phyloP scores from a whole-genome alignment of 2,888 invertebrate species.

The Drosophila meridiana region DNA sequence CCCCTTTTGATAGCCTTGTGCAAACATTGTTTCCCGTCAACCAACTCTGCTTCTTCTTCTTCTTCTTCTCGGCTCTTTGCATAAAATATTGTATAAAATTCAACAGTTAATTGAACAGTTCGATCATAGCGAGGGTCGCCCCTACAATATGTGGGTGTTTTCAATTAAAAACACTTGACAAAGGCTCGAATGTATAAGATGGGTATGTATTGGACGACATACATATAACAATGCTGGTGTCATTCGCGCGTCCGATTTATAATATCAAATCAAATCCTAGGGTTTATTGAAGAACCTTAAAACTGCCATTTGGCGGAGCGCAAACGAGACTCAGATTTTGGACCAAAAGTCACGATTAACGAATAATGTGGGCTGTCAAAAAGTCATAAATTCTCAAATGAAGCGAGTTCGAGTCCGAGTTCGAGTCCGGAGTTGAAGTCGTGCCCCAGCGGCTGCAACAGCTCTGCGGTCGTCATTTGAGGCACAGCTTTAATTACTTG shows the following conservation, averaged over 20 bases:
- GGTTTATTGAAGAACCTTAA: constrained; percentile 5
- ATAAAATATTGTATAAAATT: constrained; percentile 38
- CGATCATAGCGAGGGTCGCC: constrained; percentile 18
- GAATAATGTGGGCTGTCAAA: constrained; percentile 81
- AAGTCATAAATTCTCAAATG: constrained; percentile 78
- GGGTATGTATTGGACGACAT: not conserved
- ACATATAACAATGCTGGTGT: constrained; percentile 62
- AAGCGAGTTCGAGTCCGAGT: constrained; percentile 47
- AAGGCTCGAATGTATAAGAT: constrained; percentile 1
- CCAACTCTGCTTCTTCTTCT: not conserved
- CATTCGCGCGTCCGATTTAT: constrained; percentile 71
- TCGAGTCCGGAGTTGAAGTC: constrained; percentile 38
- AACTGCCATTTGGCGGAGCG: not conserved
- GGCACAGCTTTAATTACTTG: constrained; percentile 73
- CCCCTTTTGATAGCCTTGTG: constrained; percentile 50
- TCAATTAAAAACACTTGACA: constrained; percentile 51
- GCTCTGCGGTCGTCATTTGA: constrained; percentile 45
- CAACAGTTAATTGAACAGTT: constrained; percentile 44
- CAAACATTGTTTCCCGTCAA: constrained; percentile 51
- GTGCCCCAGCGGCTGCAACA: constrained; percentile 29
- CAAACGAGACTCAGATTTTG: constrained; percentile 56
- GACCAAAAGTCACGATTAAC: constrained; percentile 77
- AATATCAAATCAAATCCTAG: constrained; percentile 60
- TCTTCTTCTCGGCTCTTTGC: not conserved
- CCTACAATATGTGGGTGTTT: constrained; percentile 66